These are phyloP conservation scores for Meganola albula DNA, from an alignment of 2,888 invertebrate genomes.

Conservation along the genomic window DNA sequence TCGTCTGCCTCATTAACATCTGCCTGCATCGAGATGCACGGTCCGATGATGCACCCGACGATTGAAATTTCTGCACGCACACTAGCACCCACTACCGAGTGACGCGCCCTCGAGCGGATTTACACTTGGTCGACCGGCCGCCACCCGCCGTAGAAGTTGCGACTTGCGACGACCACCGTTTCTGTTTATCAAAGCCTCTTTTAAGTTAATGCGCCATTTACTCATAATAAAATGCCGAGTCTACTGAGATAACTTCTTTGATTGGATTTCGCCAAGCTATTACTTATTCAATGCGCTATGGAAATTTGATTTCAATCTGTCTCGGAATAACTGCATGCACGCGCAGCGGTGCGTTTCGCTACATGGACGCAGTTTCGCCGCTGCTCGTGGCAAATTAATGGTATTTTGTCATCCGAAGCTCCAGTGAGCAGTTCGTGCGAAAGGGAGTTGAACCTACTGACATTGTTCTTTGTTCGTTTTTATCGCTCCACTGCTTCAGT, in stretches of 20 bases:
- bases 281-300: conserved; percentile 56
- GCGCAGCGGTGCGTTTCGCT: conserved; percentile 44
- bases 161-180: conserved; percentile 20
- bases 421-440: conserved; percentile 59
- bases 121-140: conserved; percentile 41
- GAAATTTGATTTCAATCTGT: conserved; percentile 51
- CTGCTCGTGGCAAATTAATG: conserved; percentile 53
- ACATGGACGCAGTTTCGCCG: conserved; percentile 39
- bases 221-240: conserved; percentile 14
- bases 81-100: conserved; percentile 40
- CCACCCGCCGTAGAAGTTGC: conserved; percentile 15
- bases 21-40: conserved; percentile 49
- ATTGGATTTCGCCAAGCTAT: conserved; percentile 56
- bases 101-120: conserved; percentile 53
- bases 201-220: conserved; percentile 23
- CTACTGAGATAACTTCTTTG: conserved; percentile 39
- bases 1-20: conserved; percentile 58
- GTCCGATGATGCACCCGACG: conserved; percentile 35
- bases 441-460: conserved; percentile 67
- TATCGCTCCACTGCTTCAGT: conserved; percentile 72
- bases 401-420: conserved; percentile 65
- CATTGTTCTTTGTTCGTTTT: conserved; percentile 76
- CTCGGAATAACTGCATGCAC: conserved; percentile 48
- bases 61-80: conserved; percentile 59
- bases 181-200: conserved; percentile 20